Conservation (phyloP, 2,888 invertebrate genomes). For the Achlya flavicornis region DNA sequence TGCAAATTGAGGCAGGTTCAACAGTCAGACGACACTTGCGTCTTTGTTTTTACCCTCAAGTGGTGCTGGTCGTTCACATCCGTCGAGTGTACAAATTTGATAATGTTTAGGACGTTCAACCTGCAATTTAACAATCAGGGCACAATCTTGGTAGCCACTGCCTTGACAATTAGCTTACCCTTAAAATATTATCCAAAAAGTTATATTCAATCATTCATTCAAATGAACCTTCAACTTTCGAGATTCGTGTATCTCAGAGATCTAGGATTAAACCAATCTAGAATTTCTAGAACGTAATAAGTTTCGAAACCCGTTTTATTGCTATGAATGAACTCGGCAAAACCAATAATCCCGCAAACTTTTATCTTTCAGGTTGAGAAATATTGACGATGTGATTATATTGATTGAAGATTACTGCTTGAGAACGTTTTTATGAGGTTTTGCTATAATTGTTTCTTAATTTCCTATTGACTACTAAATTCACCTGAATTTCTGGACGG, state of each 20-base stretch:
- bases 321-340: not conserved
- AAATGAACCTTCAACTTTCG: not conserved
- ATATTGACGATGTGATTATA: not conserved
- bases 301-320: not conserved
- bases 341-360: not conserved
- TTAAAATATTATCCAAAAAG: not conserved
- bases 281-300: not conserved
- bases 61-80: conserved; percentile 32
- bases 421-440: not conserved
- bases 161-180: not conserved
- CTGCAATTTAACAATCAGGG: conserved; percentile 7
- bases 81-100: conserved; percentile 19
- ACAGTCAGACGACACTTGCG: conserved; percentile 9
- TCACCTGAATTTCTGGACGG: not conserved
- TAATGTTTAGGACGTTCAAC: conserved; percentile 14
- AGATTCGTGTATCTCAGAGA: not conserved
- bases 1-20: not conserved
- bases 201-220: not conserved
- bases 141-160: conserved; percentile 6
- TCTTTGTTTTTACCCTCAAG: conserved; percentile 16
- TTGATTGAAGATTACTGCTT: not conserved
- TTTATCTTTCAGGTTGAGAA: not conserved
- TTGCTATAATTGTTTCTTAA: not conserved
- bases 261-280: not conserved
- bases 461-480: not conserved